Conservation (phyloP, 64 coral and sea anemone genomes). For the Trachythela sp. region DNA sequence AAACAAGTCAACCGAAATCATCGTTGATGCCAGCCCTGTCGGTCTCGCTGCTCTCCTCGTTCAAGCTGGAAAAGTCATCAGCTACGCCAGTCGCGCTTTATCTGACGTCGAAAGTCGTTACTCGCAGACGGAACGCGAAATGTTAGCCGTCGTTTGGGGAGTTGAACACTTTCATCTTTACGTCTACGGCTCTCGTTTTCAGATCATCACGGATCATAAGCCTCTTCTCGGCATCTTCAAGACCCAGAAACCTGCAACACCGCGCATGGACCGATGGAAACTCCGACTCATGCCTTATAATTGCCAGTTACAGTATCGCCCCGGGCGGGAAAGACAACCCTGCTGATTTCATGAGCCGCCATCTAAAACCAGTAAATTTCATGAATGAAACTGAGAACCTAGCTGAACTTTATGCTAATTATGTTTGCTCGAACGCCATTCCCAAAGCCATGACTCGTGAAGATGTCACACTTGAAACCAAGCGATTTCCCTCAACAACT, state of each 20-base stretch:
- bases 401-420: slow-evolving; percentile 18
- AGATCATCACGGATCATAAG: neutral
- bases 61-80: neutral
- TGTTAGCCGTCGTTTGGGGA: neutral
- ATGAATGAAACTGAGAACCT: neutral
- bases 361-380: neutral
- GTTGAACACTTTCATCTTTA: neutral
- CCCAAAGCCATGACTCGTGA: slow-evolving; percentile 26
- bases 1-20: neutral
- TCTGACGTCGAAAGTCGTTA: neutral
- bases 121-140: neutral
- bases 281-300: neutral
- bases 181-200: neutral
- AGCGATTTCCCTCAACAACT: neutral
- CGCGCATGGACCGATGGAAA: neutral
- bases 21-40: neutral
- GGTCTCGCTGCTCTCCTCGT: neutral
- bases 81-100: neutral
- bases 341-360: neutral
- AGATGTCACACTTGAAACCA: neutral
- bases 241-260: neutral
- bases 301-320: neutral
- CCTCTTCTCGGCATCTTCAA: neutral
- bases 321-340: neutral
- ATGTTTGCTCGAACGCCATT: slow-evolving; percentile 37